A percentile compares a stretch with the other conserved stretches of the same genome.
Conservation (phyloP, 2,113 vertebrate species). For the Orthonyx spaldingii region DNA sequence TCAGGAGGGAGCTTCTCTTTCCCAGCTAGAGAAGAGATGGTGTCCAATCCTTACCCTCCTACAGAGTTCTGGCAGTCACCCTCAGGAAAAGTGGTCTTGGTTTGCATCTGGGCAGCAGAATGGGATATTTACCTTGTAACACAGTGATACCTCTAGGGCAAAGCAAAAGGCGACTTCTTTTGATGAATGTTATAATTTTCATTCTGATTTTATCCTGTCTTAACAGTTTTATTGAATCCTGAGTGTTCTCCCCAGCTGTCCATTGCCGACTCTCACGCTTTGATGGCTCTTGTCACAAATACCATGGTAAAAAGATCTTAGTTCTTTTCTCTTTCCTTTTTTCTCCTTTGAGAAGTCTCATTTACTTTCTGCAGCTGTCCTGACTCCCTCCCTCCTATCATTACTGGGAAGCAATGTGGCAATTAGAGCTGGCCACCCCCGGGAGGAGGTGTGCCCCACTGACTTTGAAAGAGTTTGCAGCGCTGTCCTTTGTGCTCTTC, state of each 20-base stretch:
- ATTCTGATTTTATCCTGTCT: neutral
- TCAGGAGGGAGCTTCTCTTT: neutral
- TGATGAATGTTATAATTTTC: neutral
- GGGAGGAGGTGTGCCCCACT: neutral
- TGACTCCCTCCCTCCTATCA: neutral
- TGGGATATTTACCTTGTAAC: neutral
- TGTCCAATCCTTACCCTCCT: neutral
- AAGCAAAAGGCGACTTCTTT: neutral
- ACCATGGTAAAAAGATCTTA: neutral
- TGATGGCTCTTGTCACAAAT: neutral
- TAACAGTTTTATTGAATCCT: neutral
- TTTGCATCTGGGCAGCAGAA: neutral
- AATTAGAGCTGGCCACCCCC: slow-evolving; percentile 28
- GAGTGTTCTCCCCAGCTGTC: neutral
- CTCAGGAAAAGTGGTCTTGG: neutral
- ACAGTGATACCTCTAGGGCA: neutral
- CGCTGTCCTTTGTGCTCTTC: neutral
- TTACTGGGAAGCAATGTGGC: slow-evolving; percentile 28
- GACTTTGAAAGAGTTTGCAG: neutral
- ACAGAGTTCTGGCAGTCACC: neutral
- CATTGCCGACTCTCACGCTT: neutral
- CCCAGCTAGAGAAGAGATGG: neutral
- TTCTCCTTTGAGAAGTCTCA: neutral
- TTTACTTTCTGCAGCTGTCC: slow-evolving; percentile 33
- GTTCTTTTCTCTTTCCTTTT: neutral